Percentiles rank a stretch among this genome's conserved stretches.
These are phyloP conservation scores for Sebastes diaconus DNA, from an alignment of 2,797 vertebrate species.

Conservation along the genomic window DNA sequence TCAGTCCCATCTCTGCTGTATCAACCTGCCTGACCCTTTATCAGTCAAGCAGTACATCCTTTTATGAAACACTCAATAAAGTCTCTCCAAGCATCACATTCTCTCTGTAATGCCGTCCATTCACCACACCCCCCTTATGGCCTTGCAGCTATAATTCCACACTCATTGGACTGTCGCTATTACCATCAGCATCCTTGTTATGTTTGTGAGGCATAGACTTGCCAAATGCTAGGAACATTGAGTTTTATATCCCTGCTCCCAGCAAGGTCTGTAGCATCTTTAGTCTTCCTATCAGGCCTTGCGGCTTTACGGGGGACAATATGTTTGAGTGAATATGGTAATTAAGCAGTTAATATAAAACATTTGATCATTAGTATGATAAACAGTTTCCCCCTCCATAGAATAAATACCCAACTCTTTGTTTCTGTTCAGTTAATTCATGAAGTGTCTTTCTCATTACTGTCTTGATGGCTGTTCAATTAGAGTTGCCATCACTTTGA, in stretches of 20 bases:
- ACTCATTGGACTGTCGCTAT: constrained; percentile 50
- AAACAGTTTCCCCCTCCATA: constrained; percentile 18
- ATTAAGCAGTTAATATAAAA: constrained; percentile 23
- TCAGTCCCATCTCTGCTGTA: constrained; percentile 5
- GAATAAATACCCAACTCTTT: constrained; percentile 26
- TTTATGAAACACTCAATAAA: constrained; percentile 48
- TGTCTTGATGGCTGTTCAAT: constrained; percentile 57
- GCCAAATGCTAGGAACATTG: constrained; percentile 58
- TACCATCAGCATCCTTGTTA: constrained; percentile 66
- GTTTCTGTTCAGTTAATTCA: constrained; percentile 46
- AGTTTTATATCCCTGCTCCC: constrained; percentile 59
- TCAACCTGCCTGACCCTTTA: constrained; percentile 25
- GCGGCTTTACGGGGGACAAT: background rate
- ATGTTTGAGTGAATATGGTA: constrained; percentile 23
- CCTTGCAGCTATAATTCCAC: constrained; percentile 47
- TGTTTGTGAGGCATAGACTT: constrained; percentile 68
- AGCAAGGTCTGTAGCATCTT: constrained; percentile 36
- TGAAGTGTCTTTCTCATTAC: constrained; percentile 42
- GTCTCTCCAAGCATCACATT: constrained; percentile 44
- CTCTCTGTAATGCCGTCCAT: constrained; percentile 38
- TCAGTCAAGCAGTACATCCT: constrained; percentile 23
- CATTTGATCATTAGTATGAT: constrained; percentile 37
- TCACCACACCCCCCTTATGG: constrained; percentile 32
- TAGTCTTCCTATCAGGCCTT: constrained; percentile 5
- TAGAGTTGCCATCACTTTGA: constrained; percentile 52